These are phyloP conservation scores for Drosophila carrolli DNA, from an alignment of 1,140 invertebrate genomes.

Conservation along the genomic window DNA sequence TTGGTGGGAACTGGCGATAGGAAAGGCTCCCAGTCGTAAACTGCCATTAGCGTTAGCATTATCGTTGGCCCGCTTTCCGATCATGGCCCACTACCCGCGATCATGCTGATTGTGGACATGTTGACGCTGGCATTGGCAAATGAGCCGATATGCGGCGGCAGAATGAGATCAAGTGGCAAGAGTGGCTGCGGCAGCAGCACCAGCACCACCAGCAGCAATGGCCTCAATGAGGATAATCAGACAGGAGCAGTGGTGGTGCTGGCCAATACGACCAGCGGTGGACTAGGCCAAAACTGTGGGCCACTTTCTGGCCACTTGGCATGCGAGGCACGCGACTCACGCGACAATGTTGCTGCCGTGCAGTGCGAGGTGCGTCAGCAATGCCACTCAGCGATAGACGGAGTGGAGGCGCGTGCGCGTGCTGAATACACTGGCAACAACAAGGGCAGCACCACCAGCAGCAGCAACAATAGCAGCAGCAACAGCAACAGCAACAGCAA, in stretches of 20 bases:
- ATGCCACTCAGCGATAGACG: constrained; percentile 28
- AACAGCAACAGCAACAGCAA: constrained; percentile 18
- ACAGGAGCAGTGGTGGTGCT: constrained; percentile 10
- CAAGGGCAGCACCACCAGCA: constrained; percentile 24
- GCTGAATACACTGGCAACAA: constrained; percentile 71
- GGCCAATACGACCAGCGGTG: constrained; percentile 51
- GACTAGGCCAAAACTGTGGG: constrained; percentile 42
- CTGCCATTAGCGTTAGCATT: neutral
- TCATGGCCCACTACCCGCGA: neutral
- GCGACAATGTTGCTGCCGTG: constrained; percentile 49
- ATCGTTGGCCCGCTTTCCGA: neutral
- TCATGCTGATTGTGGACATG: constrained; percentile 71
- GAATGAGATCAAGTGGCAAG: constrained; percentile 12
- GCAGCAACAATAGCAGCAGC: constrained; percentile 9
- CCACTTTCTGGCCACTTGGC: constrained; percentile 32
- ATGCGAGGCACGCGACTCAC: constrained; percentile 64
- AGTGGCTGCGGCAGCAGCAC: constrained; percentile 9
- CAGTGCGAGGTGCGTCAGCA: constrained; percentile 53
- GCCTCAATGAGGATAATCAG: constrained; percentile 12
- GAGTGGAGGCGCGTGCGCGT: constrained; percentile 63
- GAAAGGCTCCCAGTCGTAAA: constrained; percentile 50
- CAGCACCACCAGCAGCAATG: neutral
- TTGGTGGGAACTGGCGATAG: constrained; percentile 60
- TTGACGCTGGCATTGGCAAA: constrained; percentile 65
- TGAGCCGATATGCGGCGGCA: constrained; percentile 29